A percentile compares a stretch with the other conserved stretches of the same genome.
Conservation (phyloP, 2,797 vertebrate genomes). For the Anguilla obscura region DNA sequence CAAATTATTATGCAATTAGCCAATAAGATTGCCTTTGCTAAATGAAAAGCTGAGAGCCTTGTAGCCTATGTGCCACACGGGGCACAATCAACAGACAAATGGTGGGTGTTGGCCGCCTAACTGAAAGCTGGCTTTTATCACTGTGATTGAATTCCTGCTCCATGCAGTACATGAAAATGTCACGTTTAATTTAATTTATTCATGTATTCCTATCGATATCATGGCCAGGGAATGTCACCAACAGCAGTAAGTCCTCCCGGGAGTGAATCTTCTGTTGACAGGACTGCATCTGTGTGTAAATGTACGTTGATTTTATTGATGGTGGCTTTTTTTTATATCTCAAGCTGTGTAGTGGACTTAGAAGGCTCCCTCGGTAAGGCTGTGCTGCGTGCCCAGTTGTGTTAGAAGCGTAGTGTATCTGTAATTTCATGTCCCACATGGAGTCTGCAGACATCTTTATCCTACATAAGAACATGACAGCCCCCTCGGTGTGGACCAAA, state of each 20-base stretch:
- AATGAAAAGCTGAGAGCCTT: neutral
- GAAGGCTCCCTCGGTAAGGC: neutral
- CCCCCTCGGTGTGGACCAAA: neutral
- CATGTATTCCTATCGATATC: conserved; percentile 12
- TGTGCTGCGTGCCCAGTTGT: neutral
- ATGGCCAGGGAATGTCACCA: neutral
- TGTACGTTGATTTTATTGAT: neutral
- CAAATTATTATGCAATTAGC: conserved; percentile 24
- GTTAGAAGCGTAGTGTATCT: neutral
- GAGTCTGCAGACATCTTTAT: neutral
- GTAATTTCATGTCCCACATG: neutral
- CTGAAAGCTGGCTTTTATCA: conserved; percentile 12
- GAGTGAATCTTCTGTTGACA: neutral
- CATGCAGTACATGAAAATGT: conserved; percentile 11
- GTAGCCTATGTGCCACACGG: neutral
- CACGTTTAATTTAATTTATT: conserved; percentile 4
- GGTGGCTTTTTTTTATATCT: neutral
- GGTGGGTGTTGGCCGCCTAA: neutral
- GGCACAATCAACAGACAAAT: conserved; percentile 10
- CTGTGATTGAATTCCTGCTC: conserved; percentile 9
- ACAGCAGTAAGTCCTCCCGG: neutral
- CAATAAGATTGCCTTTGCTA: neutral
- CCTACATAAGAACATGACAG: neutral
- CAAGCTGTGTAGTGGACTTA: neutral
- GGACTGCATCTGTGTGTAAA: neutral